Percentiles rank a stretch among this genome's conserved stretches.
These are phyloP conservation scores for Helicoverpa armigera DNA, from an alignment of 1,140 invertebrate species.

Conservation along the genomic window DNA sequence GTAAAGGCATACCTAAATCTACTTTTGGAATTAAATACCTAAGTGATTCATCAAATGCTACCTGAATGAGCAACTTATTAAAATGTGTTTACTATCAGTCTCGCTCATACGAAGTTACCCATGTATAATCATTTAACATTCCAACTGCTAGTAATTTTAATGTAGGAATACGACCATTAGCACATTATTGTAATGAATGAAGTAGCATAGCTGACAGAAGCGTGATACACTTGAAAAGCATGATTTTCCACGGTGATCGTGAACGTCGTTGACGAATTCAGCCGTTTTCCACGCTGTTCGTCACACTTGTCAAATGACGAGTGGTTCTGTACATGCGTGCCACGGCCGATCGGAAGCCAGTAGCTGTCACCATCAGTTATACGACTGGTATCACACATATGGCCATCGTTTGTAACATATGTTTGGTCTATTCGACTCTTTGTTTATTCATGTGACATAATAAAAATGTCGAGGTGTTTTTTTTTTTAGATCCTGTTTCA, in stretches of 20 bases:
- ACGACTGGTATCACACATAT: slow-evolving; percentile 25
- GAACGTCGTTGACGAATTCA: slow-evolving; percentile 54
- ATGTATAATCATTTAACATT: neutral
- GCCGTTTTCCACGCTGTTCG: slow-evolving; percentile 53
- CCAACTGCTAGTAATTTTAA: neutral
- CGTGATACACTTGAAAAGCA: slow-evolving; percentile 56
- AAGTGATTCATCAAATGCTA: no score
- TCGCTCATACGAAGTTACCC: neutral
- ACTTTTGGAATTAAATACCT: no score
- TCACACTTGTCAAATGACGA: slow-evolving; percentile 55
- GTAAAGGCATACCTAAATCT: no score
- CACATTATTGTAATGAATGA: slow-evolving; percentile 44
- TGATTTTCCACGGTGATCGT: slow-evolving; percentile 61
- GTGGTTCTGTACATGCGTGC: slow-evolving; percentile 33
- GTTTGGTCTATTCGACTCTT: slow-evolving; percentile 14
- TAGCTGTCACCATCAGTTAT: slow-evolving; percentile 32
- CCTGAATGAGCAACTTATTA: neutral
- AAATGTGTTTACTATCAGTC: neutral
- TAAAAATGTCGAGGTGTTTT: slow-evolving; percentile 37
- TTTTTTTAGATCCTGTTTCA: neutral
- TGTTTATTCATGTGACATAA: slow-evolving; percentile 47
- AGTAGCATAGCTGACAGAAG: slow-evolving; percentile 18
- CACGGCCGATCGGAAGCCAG: slow-evolving; percentile 45
- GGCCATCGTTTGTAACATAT: slow-evolving; percentile 35
- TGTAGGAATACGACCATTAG: slow-evolving; percentile 22